A percentile compares a stretch with the other conserved stretches of the same genome.
phyloP scores from a whole-genome alignment of 2,113 vertebrate species.

The Sprattus sprattus region DNA sequence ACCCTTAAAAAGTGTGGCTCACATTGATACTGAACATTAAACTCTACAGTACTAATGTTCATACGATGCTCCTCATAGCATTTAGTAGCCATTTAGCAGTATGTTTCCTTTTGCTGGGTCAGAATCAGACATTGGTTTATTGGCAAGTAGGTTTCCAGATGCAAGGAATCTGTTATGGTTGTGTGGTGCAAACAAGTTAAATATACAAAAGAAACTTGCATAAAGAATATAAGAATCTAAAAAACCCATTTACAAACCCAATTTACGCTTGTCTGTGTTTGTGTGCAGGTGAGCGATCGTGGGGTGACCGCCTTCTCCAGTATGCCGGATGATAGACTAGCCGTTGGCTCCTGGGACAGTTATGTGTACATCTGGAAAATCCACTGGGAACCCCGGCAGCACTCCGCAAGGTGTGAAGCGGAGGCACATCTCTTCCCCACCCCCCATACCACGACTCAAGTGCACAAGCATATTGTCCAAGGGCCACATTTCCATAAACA shows the following conservation, averaged over 20 bases:
- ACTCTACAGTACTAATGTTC: background rate
- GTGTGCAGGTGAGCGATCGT: constrained; percentile 51
- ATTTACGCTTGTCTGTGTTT: constrained; percentile 24
- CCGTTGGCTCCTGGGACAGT: constrained; percentile 50
- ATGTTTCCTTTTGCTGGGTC: background rate
- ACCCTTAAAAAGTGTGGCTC: too few species aligned
- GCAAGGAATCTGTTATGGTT: background rate
- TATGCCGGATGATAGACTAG: constrained; percentile 60
- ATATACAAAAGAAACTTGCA: too few species aligned
- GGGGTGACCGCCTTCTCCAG: constrained; percentile 52
- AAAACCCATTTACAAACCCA: background rate
- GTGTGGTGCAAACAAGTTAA: background rate
- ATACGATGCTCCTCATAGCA: background rate
- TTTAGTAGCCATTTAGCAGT: background rate
- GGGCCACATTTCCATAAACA: background rate
- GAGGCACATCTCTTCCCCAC: background rate
- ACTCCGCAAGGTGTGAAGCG: constrained; percentile 48
- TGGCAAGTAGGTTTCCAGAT: background rate
- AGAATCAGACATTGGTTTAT: background rate
- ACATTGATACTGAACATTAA: too few species aligned
- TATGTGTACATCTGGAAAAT: constrained; percentile 62
- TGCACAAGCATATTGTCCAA: background rate
- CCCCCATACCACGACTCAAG: background rate
- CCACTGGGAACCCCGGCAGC: constrained; percentile 51
- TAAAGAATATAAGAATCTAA: too few species aligned